Conservation (phyloP, 35 echinoderm and acorn worm genomes). For the Ophioderma brevispina region DNA sequence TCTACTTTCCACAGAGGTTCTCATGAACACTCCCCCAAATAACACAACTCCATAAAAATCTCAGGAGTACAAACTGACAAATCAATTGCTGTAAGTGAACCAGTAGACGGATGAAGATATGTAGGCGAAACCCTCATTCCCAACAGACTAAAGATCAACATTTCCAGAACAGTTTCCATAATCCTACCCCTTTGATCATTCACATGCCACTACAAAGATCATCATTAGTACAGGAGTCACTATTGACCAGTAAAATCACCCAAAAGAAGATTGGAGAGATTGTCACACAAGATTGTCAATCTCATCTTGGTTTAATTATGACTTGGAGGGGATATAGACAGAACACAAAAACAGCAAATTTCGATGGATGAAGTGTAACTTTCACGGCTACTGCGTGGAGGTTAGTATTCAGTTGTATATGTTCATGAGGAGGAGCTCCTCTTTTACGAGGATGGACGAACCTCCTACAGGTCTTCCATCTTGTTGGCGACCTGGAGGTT, state of each 20-base stretch:
- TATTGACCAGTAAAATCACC: slow-evolving; percentile 32
- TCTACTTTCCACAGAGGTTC: background rate
- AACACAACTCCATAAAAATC: background rate
- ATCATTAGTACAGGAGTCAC: background rate
- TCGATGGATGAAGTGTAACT: background rate
- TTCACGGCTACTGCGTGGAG: slow-evolving; percentile 21
- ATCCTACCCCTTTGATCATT: background rate
- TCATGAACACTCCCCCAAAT: background rate
- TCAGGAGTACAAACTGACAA: background rate
- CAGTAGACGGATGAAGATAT: slow-evolving; percentile 9
- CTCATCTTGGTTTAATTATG: slow-evolving; percentile 3
- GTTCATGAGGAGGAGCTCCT: slow-evolving; percentile 16
- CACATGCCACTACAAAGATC: background rate
- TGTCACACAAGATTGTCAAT: slow-evolving; percentile 2
- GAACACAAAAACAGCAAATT: slow-evolving; percentile 12
- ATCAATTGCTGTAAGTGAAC: too few species aligned
- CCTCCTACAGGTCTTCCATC: slow-evolving; percentile 15
- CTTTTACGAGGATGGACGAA: background rate
- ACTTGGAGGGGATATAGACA: slow-evolving; percentile 7
- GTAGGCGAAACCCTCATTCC: slow-evolving; percentile 29
- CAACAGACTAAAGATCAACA: slow-evolving; percentile 22
- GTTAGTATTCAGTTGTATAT: background rate
- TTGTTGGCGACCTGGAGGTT: background rate
- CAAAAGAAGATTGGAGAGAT: slow-evolving; percentile 1
- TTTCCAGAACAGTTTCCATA: background rate